These are phyloP conservation scores for Timema cristinae DNA, from an alignment of 2,888 invertebrate species.

Conservation along the genomic window DNA sequence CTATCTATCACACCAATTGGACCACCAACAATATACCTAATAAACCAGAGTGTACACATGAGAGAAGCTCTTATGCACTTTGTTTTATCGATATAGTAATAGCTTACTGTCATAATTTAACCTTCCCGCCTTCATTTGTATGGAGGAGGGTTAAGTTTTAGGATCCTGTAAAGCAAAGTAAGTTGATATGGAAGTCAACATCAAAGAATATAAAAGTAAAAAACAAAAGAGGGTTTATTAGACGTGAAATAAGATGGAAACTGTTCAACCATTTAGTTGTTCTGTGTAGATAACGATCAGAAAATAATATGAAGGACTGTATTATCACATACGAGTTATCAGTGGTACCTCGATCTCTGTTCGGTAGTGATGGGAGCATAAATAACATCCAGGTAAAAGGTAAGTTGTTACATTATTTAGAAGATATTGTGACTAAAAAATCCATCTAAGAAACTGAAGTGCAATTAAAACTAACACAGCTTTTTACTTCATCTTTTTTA, in stretches of 20 bases:
- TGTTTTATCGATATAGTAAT: too few relatives aligned
- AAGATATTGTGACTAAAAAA: too few relatives aligned
- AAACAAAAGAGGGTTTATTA: slow-evolving; percentile 6
- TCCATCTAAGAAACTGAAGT: too few relatives aligned
- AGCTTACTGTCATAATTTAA: too few relatives aligned
- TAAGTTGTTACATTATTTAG: neutral
- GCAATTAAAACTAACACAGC: too few relatives aligned
- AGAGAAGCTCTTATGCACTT: too few relatives aligned
- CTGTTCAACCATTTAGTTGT: too few relatives aligned
- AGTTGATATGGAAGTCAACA: neutral
- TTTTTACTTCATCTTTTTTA: too few relatives aligned
- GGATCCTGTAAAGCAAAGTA: neutral
- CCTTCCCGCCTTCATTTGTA: neutral
- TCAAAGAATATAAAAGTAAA: neutral
- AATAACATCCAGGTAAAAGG: neutral
- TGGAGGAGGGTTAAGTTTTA: neutral
- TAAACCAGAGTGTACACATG: too few relatives aligned
- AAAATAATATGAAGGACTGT: neutral
- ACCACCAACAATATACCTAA: too few relatives aligned
- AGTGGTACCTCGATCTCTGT: neutral
- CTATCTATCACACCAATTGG: too few relatives aligned
- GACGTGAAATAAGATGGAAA: neutral
- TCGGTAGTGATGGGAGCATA: neutral
- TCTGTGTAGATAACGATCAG: too few relatives aligned
- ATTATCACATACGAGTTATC: neutral